Evolutionary conservation across 1,140 invertebrate species (phyloP), one percentile per base, ranked within the genome.

Genomic region (Caligus rogercresseyi): DNA sequence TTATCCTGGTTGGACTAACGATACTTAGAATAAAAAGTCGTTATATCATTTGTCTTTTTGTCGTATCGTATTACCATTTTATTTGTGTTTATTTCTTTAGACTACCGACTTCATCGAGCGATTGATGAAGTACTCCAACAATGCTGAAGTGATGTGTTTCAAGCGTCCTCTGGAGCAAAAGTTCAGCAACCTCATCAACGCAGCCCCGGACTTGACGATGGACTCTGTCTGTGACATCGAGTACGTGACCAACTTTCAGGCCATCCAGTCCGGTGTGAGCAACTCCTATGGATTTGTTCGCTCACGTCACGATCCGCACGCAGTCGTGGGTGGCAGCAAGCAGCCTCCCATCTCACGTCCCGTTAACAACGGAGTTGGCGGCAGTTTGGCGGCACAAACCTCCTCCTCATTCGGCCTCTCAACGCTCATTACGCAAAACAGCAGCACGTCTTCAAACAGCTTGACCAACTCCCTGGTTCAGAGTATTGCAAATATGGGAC

Each of bases 261-360:
- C 89, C 0, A 92, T 93, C 66, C 89, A 93, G 73, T 85, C 89
- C 0, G 89, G 89, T 26, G 89, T 97, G 0, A 79, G 89, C 64
- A 95, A 95, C 74, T 95, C 90, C 1, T 94, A 95, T 71, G 92
- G 92, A 20, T 96, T 94, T 69, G 86, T 96, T 21, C 79, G 91
- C 23, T 86, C 86, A 51, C 85, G 80, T 67, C 64, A 65, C 4
- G 81, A 79, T 23, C 82, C 85, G 70, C 81, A 81, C 1, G 43
- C 64, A 24, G 59, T 59, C 62, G 58, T 51, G 56, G 61, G 68
- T 19, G 65, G 62, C 26, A 69, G 81, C 65, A 87, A 87, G 68
- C 86, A 89, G 69, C 85, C 87, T 20, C 87, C 88, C 0, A 88
- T 90, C 67, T 86, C 88, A 3, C 76, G 88, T 68, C 87, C 88